A percentile compares a stretch with the other conserved stretches of the same genome.
Conservation (phyloP, 2,888 invertebrate genomes). For the Apodemia duryi region DNA sequence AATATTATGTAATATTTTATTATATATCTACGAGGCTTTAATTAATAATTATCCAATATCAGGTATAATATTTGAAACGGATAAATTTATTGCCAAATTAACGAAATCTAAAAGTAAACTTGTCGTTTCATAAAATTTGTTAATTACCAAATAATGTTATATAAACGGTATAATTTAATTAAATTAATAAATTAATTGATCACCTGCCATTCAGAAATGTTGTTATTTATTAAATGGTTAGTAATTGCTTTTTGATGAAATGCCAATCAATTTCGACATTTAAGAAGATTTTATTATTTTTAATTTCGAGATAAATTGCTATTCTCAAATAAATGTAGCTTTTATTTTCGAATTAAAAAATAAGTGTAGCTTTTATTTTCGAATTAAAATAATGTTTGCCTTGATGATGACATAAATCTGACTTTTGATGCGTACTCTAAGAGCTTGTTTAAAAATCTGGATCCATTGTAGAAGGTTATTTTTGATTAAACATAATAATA, state of each 20-base stretch:
- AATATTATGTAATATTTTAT: too few relatives aligned
- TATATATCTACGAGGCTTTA: too few relatives aligned
- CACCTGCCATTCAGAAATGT: neutral
- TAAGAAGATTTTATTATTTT: constrained; percentile 6
- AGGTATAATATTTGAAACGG: too few relatives aligned
- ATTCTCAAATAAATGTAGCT: constrained; percentile 6
- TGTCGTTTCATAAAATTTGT: neutral
- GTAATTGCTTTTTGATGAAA: constrained; percentile 8
- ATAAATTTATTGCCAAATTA: neutral
- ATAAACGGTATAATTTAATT: neutral
- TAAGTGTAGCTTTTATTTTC: constrained; percentile 7
- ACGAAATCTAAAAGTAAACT: neutral
- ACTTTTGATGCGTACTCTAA: constrained; percentile 18
- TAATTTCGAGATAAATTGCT: constrained; percentile 6
- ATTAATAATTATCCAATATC: too few relatives aligned
- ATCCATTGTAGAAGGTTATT: neutral
- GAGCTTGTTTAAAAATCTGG: neutral
- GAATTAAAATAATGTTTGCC: constrained; percentile 10
- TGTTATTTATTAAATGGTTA: constrained; percentile 8
- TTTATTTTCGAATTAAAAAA: constrained; percentile 12
- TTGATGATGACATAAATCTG: neutral
- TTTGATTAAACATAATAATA: too few relatives aligned
- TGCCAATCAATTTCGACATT: constrained; percentile 7
- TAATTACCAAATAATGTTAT: neutral
- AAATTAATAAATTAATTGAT: constrained; percentile 10